Base-by-base conservation (phyloP, 2,888 invertebrate genomes). In the Rhingia rostrata region DNA sequence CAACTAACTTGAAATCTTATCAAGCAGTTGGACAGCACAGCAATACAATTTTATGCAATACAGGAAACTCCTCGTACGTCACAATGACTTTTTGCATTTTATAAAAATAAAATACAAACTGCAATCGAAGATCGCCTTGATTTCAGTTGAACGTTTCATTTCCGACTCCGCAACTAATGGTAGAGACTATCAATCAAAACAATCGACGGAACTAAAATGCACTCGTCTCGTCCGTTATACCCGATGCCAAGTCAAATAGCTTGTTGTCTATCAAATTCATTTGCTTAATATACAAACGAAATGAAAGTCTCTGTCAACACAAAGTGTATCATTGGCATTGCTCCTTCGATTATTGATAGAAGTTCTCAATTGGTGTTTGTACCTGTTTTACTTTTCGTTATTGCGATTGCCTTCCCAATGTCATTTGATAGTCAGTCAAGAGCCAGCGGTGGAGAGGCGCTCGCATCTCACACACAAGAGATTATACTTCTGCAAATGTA, bases 361-460 rank as follows among this genome's bases (percentile, higher is more conserved):
- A 43, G 45, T 54, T 66, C 43, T 54, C 67, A 7, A 35, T 30
- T 56, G 39, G 22, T 41, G 7, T 43, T 33, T 77, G 39, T 12
- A 6, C 10, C 0, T 39, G 45, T 47, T 63, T 14, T 53, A 41
- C 7, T 45, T 64, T 58, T 75, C 63, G 22, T 43, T 22, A 9
- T 63, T 39, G 37, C 45, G 43, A 2, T 43, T 82, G 61, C 66
- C 78, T 73, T 67, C 73, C 82, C 82, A 83, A 83, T 78, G 82
- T 78, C 82, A 83, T 83, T 83, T 67, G 82, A 83, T 83, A 82
- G 82, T 82, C 82, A 78, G 72, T 60, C 66, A 72, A 56, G 10
- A 69, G 56, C 32, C 33, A 66, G 33, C 58, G 39, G 30, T 56
- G 43, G 56, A 63, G 39, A 35, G 10, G 43, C 43, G 54, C 47